Percentiles rank a stretch among this genome's conserved stretches.
Conservation (phyloP, 2,113 vertebrate genomes). For the Melanerpes aurifrons region DNA sequence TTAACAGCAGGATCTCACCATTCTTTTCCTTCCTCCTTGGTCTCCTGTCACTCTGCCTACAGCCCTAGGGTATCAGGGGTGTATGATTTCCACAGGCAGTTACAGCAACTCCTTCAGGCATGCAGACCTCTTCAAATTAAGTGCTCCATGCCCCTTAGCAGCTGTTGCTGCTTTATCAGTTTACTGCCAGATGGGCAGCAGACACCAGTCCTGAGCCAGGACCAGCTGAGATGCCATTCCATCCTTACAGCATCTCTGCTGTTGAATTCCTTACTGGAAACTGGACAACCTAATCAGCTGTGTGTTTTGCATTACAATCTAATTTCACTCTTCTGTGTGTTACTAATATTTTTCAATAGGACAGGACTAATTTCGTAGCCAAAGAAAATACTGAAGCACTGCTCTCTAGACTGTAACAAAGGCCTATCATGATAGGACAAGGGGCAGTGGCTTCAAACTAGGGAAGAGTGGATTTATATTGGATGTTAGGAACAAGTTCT, state of each 20-base stretch:
- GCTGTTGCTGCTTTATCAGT: constrained; percentile 30
- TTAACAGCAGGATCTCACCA: not conserved
- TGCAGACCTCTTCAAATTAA: not conserved
- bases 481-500: too few species aligned
- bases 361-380: not conserved
- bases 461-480: too few species aligned
- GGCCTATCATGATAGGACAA: too few species aligned
- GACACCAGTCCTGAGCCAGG: not conserved
- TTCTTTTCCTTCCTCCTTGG: not conserved
- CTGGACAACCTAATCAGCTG: not conserved
- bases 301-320: not conserved
- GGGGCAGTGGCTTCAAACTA: too few species aligned
- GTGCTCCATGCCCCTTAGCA: not conserved
- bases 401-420: not conserved
- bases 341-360: not conserved
- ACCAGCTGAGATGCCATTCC: not conserved
- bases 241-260: not conserved
- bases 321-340: not conserved
- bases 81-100: not conserved
- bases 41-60: not conserved
- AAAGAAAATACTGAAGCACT: not conserved
- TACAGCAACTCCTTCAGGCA: not conserved
- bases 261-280: not conserved
- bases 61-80: accelerated
- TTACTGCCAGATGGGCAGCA: not conserved